phyloP scores from a whole-genome alignment of 2,113 vertebrate genomes.

The Myocastor coypus region DNA sequence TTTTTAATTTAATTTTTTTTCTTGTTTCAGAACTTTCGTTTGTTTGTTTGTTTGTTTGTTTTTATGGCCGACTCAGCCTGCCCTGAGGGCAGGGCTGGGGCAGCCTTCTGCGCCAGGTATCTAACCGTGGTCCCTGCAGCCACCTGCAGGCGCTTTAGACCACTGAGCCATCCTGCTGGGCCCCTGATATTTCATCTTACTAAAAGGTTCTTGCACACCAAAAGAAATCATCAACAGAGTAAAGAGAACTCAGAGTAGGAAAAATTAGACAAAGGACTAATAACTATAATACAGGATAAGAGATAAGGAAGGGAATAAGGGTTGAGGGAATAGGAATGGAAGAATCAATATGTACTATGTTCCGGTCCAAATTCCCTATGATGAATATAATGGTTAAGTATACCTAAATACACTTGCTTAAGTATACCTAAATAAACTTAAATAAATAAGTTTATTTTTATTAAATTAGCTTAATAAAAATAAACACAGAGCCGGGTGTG shows the following conservation, averaged over 20 bases:
- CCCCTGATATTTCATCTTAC: neutral
- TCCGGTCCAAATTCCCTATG: neutral
- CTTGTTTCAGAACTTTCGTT: no score
- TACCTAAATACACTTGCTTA: no score
- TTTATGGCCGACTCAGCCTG: no score
- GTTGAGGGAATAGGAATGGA: neutral
- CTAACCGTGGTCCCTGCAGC: no score
- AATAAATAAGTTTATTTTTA: no score
- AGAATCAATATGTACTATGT: neutral
- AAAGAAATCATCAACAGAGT: neutral
- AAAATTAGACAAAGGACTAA: neutral
- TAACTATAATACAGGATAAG: neutral
- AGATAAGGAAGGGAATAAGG: neutral
- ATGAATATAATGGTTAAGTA: neutral
- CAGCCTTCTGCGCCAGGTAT: no score
- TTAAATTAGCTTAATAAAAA: neutral
- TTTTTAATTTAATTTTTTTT: no score
- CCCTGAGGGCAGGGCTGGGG: no score
- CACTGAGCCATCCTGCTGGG: no score
- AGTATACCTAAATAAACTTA: no score
- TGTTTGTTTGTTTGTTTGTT: no score
- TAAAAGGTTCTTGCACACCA: neutral
- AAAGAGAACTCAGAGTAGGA: neutral
- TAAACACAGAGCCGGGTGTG: neutral
- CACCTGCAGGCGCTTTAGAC: no score